These are phyloP conservation scores for Bergia puertoricense DNA, from an alignment of 92 coral and sea anemone species.

Conservation along the genomic window DNA sequence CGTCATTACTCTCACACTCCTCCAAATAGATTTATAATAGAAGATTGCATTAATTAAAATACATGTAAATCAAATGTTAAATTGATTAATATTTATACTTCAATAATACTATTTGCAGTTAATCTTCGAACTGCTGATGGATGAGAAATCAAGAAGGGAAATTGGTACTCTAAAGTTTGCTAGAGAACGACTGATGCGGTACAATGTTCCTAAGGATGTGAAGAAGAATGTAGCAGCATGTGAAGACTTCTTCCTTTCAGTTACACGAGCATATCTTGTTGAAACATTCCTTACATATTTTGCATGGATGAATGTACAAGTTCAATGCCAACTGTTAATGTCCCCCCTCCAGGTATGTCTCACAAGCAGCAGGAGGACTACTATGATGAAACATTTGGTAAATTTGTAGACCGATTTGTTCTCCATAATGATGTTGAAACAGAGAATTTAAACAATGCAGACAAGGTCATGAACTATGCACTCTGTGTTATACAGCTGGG, in stretches of 20 bases:
- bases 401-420: constrained; percentile 41
- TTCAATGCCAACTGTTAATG: constrained; percentile 6
- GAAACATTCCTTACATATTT: constrained; percentile 41
- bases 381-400: constrained; percentile 41
- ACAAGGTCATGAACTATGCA: constrained; percentile 39
- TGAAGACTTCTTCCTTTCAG: constrained; percentile 39
- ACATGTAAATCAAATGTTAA: neutral
- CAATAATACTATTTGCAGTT: constrained; percentile 11
- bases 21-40: too few relatives aligned
- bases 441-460: constrained; percentile 16
- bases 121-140: constrained; percentile 23
- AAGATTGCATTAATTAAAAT: neutral
- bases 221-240: constrained; percentile 48
- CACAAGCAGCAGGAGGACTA: constrained; percentile 27
- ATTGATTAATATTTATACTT: neutral
- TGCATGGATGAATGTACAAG: constrained; percentile 21
- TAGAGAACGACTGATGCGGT: constrained; percentile 37
- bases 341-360: constrained; percentile 11
- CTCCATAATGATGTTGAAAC: constrained; percentile 20
- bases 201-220: constrained; percentile 42
- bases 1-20: too few relatives aligned
- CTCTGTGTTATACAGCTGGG: constrained; percentile 38
- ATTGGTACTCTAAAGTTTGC: constrained; percentile 42
- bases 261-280: constrained; percentile 28
- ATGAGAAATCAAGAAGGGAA: constrained; percentile 28